Evolutionary conservation across 2,113 vertebrate genomes (phyloP).

Genomic region (Mirounga angustirostris): DNA sequence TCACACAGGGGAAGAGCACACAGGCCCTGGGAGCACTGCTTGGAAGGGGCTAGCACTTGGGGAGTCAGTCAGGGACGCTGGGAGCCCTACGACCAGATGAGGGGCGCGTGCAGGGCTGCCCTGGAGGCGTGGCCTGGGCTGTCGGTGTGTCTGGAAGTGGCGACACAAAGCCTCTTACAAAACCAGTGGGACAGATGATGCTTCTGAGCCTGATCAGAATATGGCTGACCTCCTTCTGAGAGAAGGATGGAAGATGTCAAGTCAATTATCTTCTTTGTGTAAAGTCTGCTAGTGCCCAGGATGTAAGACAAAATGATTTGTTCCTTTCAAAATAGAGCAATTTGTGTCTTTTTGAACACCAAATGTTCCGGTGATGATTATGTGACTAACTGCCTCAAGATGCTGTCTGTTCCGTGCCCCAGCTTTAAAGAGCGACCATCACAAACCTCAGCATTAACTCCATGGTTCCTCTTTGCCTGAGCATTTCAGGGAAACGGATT

Average conservation of each 20-base stretch:
- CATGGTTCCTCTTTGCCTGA: background rate
- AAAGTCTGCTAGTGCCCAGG: background rate
- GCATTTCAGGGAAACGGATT: background rate
- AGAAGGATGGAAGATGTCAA: background rate
- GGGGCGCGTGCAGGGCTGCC: fast-evolving
- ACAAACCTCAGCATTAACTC: background rate
- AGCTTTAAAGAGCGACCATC: background rate
- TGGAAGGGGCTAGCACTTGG: fast-evolving
- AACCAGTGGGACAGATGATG: background rate
- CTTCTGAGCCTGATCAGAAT: background rate
- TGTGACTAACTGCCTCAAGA: background rate
- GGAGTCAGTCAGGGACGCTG: fast-evolving
- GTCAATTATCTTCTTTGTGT: background rate
- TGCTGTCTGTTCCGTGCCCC: background rate
- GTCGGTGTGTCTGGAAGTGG: no score
- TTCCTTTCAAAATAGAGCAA: background rate
- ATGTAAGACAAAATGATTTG: background rate
- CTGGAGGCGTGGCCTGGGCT: no score
- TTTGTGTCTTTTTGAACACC: background rate
- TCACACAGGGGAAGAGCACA: fast-evolving
- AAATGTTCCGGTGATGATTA: background rate
- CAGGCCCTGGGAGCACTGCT: background rate
- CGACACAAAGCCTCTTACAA: background rate
- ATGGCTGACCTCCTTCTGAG: background rate
- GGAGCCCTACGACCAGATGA: no score